These are phyloP conservation scores for Paramormyrops hopkinsi DNA, from an alignment of 2,797 vertebrate genomes.

Conservation along the genomic window DNA sequence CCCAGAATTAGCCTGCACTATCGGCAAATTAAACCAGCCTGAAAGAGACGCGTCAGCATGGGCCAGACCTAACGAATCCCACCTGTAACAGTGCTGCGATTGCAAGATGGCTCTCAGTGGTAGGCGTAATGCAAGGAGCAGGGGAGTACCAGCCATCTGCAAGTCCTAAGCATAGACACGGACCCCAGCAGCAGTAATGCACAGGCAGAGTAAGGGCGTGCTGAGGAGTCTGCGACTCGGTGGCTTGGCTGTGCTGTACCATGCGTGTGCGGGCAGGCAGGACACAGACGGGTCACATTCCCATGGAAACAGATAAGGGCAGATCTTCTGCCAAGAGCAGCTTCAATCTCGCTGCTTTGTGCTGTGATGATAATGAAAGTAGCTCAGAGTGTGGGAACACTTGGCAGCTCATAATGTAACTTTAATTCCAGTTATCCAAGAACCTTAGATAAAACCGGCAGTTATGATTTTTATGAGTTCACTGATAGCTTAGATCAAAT, in stretches of 20 bases:
- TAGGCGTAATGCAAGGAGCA: background rate
- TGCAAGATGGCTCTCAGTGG: background rate
- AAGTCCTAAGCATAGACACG: background rate
- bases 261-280: background rate
- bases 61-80: background rate
- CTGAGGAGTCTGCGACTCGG: background rate
- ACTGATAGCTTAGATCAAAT: background rate
- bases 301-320: background rate
- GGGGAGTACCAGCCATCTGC: background rate
- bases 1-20: slow-evolving; percentile 38
- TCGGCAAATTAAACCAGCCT: background rate
- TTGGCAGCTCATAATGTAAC: background rate
- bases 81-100: background rate
- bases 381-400: background rate
- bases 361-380: background rate
- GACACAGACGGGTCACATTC: background rate
- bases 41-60: background rate
- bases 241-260: background rate
- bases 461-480: background rate
- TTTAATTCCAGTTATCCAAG: background rate
- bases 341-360: background rate
- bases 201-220: background rate
- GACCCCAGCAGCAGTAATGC: background rate
- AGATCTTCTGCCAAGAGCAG: background rate
- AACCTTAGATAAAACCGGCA: background rate